phyloP scores from a whole-genome alignment of 2,113 vertebrate genomes.

The Peromyscus leucopus region DNA sequence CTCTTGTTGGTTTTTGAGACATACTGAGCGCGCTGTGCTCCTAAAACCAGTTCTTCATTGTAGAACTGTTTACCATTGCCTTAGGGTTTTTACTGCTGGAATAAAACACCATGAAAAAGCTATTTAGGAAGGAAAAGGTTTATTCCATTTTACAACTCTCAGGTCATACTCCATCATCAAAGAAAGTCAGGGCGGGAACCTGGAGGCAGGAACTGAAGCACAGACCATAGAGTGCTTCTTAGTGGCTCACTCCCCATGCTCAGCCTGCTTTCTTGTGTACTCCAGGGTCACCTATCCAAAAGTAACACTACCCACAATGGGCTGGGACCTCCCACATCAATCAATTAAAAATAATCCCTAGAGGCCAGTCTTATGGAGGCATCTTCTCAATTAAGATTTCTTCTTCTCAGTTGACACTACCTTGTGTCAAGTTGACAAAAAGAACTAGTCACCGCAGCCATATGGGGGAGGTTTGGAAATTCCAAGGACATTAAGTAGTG shows the following conservation, averaged over 20 bases:
- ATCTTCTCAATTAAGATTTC: neutral
- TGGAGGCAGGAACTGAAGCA: neutral
- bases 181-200: neutral
- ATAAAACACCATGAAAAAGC: neutral
- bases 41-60: neutral
- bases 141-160: too few species aligned
- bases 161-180: neutral
- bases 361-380: neutral
- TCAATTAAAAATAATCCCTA: neutral
- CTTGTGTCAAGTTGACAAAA: neutral
- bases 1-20: neutral
- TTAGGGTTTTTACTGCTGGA: neutral
- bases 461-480: neutral
- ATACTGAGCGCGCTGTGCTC: neutral
- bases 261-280: neutral
- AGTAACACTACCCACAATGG: neutral
- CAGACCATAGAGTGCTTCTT: neutral
- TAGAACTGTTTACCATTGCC: neutral
- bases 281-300: neutral
- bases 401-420: neutral
- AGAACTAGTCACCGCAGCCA: neutral
- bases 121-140: neutral
- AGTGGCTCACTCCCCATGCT: neutral
- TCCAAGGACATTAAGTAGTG: neutral
- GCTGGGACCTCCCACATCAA: neutral